These are phyloP conservation scores for Erpornis zantholeuca DNA, from an alignment of 2,113 vertebrate species.

Conservation along the genomic window DNA sequence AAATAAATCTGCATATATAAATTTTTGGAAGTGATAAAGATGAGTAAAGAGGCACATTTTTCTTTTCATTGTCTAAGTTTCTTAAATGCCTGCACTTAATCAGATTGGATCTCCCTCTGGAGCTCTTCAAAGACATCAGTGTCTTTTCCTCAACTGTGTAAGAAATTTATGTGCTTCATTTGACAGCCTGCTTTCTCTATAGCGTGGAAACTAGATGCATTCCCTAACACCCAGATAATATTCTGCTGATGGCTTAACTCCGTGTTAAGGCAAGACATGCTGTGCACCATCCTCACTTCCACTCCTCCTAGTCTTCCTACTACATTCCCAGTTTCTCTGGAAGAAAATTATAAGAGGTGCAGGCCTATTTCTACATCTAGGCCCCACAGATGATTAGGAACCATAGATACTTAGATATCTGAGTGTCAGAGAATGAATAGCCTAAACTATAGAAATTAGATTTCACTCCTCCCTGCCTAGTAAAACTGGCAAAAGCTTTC, in stretches of 20 bases:
- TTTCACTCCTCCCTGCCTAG: background rate
- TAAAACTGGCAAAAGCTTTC: background rate
- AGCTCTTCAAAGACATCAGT: slow-evolving; percentile 2
- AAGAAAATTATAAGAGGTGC: background rate
- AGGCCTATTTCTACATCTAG: background rate
- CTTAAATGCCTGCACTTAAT: slow-evolving; percentile 11
- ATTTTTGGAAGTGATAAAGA: background rate
- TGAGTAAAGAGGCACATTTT: background rate
- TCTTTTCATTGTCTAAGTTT: slow-evolving; percentile 1
- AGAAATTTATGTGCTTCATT: slow-evolving; percentile 22
- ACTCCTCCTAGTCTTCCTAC: background rate
- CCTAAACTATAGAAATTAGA: background rate
- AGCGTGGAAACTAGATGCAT: background rate
- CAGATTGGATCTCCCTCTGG: slow-evolving; percentile 13
- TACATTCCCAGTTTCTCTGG: background rate
- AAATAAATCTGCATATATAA: slow-evolving; percentile 11
- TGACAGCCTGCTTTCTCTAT: background rate
- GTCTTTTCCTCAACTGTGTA: background rate
- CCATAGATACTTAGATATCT: background rate
- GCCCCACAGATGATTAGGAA: background rate
- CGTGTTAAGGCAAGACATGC: rapidly evolving
- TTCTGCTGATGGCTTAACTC: background rate
- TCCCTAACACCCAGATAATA: background rate
- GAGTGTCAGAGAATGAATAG: background rate
- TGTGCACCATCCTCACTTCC: background rate